Conservation (phyloP, 2,888 invertebrate genomes). For the Leucoma salicis region DNA sequence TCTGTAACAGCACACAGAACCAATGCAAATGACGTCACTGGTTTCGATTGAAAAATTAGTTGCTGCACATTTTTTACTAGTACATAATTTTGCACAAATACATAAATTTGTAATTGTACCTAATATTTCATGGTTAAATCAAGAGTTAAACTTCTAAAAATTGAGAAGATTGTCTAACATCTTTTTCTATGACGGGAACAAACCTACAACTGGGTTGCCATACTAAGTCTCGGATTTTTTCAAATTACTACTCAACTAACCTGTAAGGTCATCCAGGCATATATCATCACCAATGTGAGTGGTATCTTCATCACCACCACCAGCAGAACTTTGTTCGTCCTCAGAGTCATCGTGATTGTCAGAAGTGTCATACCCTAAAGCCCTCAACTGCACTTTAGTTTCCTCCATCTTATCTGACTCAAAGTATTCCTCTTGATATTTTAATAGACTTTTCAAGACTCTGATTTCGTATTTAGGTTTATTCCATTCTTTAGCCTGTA, state of each 20-base stretch:
- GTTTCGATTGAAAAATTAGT: too few relatives aligned
- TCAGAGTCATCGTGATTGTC: conserved; percentile 77
- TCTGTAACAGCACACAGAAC: too few relatives aligned
- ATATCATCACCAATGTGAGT: conserved; percentile 87
- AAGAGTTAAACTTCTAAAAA: too few relatives aligned
- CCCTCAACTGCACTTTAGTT: conserved; percentile 73
- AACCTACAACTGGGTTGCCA: too few relatives aligned
- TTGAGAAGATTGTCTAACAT: too few relatives aligned
- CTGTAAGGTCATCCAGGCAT: conserved; percentile 87
- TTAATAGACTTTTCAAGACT: conserved; percentile 78
- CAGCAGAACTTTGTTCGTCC: conserved; percentile 71
- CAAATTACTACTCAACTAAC: conserved; percentile 48
- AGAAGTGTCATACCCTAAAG: conserved; percentile 64
- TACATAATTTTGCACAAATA: too few relatives aligned
- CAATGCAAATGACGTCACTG: too few relatives aligned
- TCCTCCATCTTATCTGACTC: conserved; percentile 77
- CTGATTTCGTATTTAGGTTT: conserved; percentile 82
- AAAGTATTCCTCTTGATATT: conserved; percentile 79
- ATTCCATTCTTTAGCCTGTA: conserved; percentile 75
- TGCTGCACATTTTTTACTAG: too few relatives aligned
- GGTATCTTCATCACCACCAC: conserved; percentile 79
- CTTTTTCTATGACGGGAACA: too few relatives aligned
- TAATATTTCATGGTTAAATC: too few relatives aligned
- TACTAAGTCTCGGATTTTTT: too few relatives aligned
- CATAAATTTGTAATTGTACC: too few relatives aligned